Evolutionary conservation across 2,797 vertebrate species (phyloP), one percentile per base, ranked within the genome.

Genomic region (Anguilla marmorata): DNA sequence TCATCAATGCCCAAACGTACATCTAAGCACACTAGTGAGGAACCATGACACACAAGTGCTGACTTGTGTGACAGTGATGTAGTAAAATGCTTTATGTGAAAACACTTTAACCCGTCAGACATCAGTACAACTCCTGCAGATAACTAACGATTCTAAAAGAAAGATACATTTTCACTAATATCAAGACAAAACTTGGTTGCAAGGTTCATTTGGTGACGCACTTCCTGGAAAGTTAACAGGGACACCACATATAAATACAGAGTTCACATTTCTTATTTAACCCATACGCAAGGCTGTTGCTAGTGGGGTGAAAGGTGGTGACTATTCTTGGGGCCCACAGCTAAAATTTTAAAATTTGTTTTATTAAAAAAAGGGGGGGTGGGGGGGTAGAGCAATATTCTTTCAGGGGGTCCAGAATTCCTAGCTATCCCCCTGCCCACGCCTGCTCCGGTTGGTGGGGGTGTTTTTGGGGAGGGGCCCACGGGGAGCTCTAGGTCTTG

Each of bases 401-500:
- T 37, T 37, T 37, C 37, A 37, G 37, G 37, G 37, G 37, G 37
- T 37, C 37, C 37, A 37, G 37, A 37, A 37, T 37, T 37, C 37
- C 37, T 37, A 37, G 37, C 37, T 37, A 37, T 37, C 37, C 37
- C 37, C 37, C 37, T 37, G 37, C 37, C 37, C 37, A 37, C 37
- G 50, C 50, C 50, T 52, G 14, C 14, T 60, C 27, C 7, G 0
- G 7, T 74, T 74, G 69, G 69, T 2, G 16, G 69, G 30, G 30
- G 69, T 30, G 37, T 37, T 37, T 74, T 30, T 74, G 69, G n/a
- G 27, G 69, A 27, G 21, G 21, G 63, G 21, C 3, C 63, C 21
- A 0, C 21, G n/a, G 7, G 66, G 66, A n/a, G 66, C 69, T 12
- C 69, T 80, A 90, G 54, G 90, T 76, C 90, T 83, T 92, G 74